Base-by-base conservation (phyloP, 92 coral and sea anemone genomes). In the Desmophyllum pertusum region DNA sequence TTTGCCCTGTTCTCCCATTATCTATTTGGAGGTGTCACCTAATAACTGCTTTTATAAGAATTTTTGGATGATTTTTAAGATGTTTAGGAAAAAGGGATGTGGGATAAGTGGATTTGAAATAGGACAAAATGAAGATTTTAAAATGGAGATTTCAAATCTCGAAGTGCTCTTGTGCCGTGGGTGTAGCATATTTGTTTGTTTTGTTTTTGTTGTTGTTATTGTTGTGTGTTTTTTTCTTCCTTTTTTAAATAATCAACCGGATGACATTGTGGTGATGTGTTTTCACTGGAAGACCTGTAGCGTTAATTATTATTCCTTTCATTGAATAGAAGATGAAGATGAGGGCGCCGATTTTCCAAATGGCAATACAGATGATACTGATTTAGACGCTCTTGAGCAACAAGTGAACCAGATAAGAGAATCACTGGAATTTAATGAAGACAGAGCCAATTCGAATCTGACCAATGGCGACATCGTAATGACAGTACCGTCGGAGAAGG, bases 391-490 rank as follows among this genome's bases (percentile, higher is more conserved):
- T 13, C 88, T 94, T 42, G 95, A 94, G 73, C 88, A 65, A 46
- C 95, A 94, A 85, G 98, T 94, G 46, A 94, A 91, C 48, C 91
- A 94, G 73, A 94, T 94, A 86, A 88, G 95, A 30, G 91, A 92
- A 72, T 94, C 98, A 3, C 84, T 94, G 18, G 96, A 91, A 53
- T 73, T 88, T 3, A 89, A 88, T 19, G 84, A 85, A 45, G 88
- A 75, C 37, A 81, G 87, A 45, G 84, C 33, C 33, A 80, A 79
- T 48, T 74, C 77, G 10, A 82, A 52, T 69, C 82, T 89, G 29
- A 67, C 93, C 41, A 92, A 91, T 59, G 97, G 95, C 50, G 94
- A 90, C 87, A 90, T 86, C 67, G 67, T 68, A 15, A 86, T 69
- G 70, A 70, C 81, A 31, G 89, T n/a, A 19, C 83, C 76, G 39